Percentiles rank a stretch among this genome's conserved stretches.
Evolutionary conservation across 2,797 vertebrate genomes (phyloP).

Genomic region (Pseudochaenichthys georgianus): DNA sequence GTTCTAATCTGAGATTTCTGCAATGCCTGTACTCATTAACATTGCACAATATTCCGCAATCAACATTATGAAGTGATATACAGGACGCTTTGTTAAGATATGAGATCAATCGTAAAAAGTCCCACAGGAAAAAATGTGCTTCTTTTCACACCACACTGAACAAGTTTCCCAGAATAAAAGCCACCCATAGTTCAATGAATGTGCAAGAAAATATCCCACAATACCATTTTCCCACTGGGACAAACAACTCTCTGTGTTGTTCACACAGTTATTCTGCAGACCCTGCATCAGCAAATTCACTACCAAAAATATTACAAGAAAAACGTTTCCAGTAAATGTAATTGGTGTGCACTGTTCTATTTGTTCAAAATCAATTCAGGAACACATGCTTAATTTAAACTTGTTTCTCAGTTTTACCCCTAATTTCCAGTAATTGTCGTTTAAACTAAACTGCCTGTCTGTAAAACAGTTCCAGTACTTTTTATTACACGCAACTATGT

Average conservation of each 20-base stretch:
- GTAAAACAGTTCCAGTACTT: conserved; percentile 18
- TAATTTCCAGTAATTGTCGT: conserved; percentile 34
- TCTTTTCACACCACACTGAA: conserved; percentile 52
- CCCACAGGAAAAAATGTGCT: conserved; percentile 12
- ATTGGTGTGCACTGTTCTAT: conserved; percentile 25
- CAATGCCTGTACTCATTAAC: conserved; percentile 9
- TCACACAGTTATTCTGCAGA: conserved; percentile 44
- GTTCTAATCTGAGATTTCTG: conserved; percentile 23
- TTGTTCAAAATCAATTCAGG: conserved; percentile 42
- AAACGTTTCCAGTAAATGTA: conserved; percentile 62
- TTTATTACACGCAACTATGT: background rate
- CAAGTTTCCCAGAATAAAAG: conserved; percentile 70
- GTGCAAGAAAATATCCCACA: conserved; percentile 62
- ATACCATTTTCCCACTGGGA: conserved; percentile 59
- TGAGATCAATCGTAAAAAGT: conserved; percentile 30
- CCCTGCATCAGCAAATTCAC: conserved; percentile 51
- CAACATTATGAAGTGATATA: conserved; percentile 11
- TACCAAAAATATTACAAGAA: conserved; percentile 13
- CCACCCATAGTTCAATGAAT: conserved; percentile 70
- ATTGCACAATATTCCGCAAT: conserved; percentile 10
- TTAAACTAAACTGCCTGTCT: background rate
- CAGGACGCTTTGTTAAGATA: conserved; percentile 7
- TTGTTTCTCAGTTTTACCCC: conserved; percentile 24
- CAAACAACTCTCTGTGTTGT: conserved; percentile 66
- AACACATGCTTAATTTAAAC: conserved; percentile 29